Evolutionary conservation across 2,113 vertebrate genomes (phyloP).

Genomic region (Apaloderma vittatum): DNA sequence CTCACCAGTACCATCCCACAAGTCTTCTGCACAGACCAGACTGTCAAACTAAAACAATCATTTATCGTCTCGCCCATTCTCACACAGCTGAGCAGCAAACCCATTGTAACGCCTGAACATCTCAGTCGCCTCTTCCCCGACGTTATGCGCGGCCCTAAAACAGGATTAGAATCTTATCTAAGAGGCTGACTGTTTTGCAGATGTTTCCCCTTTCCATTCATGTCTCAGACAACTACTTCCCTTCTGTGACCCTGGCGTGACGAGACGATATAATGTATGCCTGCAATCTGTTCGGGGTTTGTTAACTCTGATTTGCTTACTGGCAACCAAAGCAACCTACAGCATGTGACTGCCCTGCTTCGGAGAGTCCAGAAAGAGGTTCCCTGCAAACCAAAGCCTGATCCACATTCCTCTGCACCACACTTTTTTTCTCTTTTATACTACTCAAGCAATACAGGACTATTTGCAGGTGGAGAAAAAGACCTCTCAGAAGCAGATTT

Average conservation of each 20-base stretch:
- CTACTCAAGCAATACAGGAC: background rate
- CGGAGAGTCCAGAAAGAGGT: background rate
- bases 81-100: background rate
- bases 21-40: background rate
- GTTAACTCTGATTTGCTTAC: background rate
- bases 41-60: background rate
- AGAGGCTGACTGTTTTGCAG: background rate
- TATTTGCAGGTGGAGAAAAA: background rate
- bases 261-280: background rate
- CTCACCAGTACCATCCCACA: background rate
- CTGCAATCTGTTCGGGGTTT: fast-evolving
- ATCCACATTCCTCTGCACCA: background rate
- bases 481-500: background rate
- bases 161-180: background rate
- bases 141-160: background rate
- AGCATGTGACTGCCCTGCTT: background rate
- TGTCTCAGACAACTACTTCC: background rate
- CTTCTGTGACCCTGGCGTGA: background rate
- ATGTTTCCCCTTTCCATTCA: background rate
- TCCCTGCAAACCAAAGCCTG: background rate
- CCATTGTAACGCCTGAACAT: background rate
- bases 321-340: background rate
- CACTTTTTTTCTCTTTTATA: background rate
- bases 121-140: fast-evolving
- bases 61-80: background rate